Evolutionary conservation across 2,888 invertebrate genomes (phyloP), one percentile per base, ranked within the genome.

Genomic region (Galeruca laticollis): DNA sequence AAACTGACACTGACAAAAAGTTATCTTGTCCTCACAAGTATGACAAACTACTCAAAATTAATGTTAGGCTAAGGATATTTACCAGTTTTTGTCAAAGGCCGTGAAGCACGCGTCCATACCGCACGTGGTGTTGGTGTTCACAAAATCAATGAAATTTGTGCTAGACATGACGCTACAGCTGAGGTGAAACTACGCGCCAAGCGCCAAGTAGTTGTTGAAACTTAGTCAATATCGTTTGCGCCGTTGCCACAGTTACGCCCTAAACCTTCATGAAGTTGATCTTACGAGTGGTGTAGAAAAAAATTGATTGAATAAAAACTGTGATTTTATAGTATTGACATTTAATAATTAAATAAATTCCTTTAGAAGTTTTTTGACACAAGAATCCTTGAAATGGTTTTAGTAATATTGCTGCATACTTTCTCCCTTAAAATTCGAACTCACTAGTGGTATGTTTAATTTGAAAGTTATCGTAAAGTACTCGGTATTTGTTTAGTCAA

Each of bases 51-150:
- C 15, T 18, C 18, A 47, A 18, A 6, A 47, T 47, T 47, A 15
- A 18, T 47, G 15, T 8, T 8, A 18, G 47, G 8, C 15, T 18
- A 47, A 8, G 9, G 13, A 49, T 56, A 71, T 60, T 60, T 88
- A 94, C 93, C 93, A 91, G 87, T 96, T 94, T 86, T 94, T 94
- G 87, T 96, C 95, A 86, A 96, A 96, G 77, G 95, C 94, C 81
- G 92, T 91, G 86, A 95, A 95, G 87, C 96, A 96, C 83, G 94
- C 95, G 88, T 96, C 95, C 95, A 96, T 95, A 85, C 68, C 75
- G 75, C 77, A 78, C 76, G 77, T 77, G 76, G 70, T 60, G 68
- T 75, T 66, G 72, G 69, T 68, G 69, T 72, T 72, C 64, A 65
- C 72, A 71, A 74, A 76, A 79, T 79, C 79, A 73, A 79, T 79